Evolutionary conservation across 2,797 vertebrate genomes (phyloP).

Genomic region (Discoglossus pictus): DNA sequence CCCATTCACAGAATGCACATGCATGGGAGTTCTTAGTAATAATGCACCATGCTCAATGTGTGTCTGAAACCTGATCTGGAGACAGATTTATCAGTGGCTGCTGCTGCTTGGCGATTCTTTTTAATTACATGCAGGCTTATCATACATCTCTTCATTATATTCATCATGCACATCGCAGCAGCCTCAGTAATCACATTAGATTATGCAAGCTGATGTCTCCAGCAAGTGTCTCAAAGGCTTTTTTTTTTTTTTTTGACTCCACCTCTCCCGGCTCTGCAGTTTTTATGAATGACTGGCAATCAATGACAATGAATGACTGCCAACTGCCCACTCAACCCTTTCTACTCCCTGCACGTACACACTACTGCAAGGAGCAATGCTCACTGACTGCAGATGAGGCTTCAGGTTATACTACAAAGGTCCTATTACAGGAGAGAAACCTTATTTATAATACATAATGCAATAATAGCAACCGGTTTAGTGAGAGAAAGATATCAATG

Average conservation of each 20-base stretch:
- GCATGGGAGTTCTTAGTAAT: too few relatives aligned
- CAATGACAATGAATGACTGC: constrained; percentile 69
- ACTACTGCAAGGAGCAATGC: constrained; percentile 60
- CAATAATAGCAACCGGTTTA: constrained; percentile 37
- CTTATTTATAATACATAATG: constrained; percentile 64
- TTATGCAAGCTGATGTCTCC: constrained; percentile 63
- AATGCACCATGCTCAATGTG: background rate
- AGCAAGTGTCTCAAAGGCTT: constrained; percentile 59
- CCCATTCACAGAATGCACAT: too few relatives aligned
- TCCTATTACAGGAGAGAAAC: constrained; percentile 65
- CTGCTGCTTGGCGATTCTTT: constrained; percentile 49
- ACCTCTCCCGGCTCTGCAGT: constrained; percentile 59
- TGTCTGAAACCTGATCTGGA: background rate
- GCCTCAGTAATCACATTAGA: constrained; percentile 59
- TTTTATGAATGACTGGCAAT: constrained; percentile 78
- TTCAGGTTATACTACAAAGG: constrained; percentile 56
- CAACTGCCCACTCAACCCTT: constrained; percentile 75
- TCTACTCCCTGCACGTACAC: constrained; percentile 61
- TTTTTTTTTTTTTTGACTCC: constrained; percentile 60
- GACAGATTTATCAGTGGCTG: constrained; percentile 21
- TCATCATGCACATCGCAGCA: constrained; percentile 54
- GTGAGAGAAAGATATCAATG: background rate
- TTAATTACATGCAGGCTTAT: constrained; percentile 59
- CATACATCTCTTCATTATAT: constrained; percentile 55
- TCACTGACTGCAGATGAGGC: constrained; percentile 63